Percentiles rank a stretch among this genome's conserved stretches.
Evolutionary conservation across 1,140 invertebrate genomes (phyloP).

Genomic region (Phymastichus coffea): DNA sequence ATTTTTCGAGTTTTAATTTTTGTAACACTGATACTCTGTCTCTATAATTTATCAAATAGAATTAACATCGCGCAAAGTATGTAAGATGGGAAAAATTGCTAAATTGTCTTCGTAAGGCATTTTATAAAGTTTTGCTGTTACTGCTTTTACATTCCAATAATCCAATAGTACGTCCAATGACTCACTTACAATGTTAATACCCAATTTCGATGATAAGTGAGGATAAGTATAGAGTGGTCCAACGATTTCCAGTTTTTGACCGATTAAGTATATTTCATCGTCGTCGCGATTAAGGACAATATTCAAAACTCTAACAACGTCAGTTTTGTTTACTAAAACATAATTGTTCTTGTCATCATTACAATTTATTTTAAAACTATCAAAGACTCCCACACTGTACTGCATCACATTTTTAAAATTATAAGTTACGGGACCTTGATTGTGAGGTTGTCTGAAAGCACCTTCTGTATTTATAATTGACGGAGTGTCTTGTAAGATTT

Average conservation of each 20-base stretch:
- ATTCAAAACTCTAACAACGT: neutral
- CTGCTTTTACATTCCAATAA: neutral
- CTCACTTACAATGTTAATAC: neutral
- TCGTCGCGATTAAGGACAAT: neutral
- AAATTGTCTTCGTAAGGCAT: neutral
- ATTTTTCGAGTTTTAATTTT: too few species aligned
- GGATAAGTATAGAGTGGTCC: neutral
- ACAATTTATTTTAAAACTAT: constrained; percentile 3
- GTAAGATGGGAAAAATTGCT: neutral
- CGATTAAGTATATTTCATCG: neutral
- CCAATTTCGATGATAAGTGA: neutral
- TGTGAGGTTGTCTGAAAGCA: neutral
- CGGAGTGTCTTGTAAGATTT: neutral
- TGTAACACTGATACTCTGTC: too few species aligned
- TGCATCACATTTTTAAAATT: neutral
- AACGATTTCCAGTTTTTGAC: neutral
- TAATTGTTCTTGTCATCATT: neutral
- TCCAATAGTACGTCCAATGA: neutral
- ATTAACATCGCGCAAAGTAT: neutral
- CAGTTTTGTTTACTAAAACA: neutral
- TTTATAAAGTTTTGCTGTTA: constrained; percentile 1
- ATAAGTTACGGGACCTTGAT: neutral
- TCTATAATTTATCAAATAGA: too few species aligned
- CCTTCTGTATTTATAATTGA: neutral
- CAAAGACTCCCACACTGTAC: neutral